A percentile compares a stretch with the other conserved stretches of the same genome.
Conservation (phyloP, 2,113 vertebrate genomes). For the Periophthalmus modestus region DNA sequence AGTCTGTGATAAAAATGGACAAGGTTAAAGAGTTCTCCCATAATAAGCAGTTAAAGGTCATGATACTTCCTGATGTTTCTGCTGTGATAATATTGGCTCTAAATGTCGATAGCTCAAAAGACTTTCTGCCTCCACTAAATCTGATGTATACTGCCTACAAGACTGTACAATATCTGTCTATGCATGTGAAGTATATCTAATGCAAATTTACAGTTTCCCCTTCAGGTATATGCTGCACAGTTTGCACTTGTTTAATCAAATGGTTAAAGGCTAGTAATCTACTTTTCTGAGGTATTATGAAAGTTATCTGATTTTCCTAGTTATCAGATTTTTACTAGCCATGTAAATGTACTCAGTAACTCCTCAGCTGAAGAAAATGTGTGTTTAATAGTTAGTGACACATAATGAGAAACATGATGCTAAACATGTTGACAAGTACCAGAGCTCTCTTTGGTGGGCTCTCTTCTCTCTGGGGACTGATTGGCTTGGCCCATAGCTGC, state of each 20-base stretch:
- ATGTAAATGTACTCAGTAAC: background rate
- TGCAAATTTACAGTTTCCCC: background rate
- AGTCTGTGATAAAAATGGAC: conserved; percentile 29
- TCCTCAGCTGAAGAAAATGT: background rate
- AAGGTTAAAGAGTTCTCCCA: conserved; percentile 35
- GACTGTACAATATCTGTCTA: background rate
- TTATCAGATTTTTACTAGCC: no score
- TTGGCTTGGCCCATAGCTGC: conserved; percentile 59
- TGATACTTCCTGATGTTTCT: conserved; percentile 15
- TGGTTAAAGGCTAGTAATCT: background rate
- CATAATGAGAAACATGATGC: conserved; percentile 21
- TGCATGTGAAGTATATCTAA: background rate
- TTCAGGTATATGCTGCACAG: background rate
- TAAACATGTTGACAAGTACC: conserved; percentile 11
- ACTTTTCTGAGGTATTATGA: no score
- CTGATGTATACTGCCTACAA: background rate
- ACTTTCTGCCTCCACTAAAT: conserved; percentile 19
- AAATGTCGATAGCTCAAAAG: conserved; percentile 39
- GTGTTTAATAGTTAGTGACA: conserved; percentile 21
- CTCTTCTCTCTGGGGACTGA: conserved; percentile 43
- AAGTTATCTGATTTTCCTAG: no score
- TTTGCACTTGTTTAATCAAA: background rate
- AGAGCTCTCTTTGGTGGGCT: conserved; percentile 42
- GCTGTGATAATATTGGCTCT: conserved; percentile 36
- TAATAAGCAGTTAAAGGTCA: conserved; percentile 29